Percentiles rank a stretch among this genome's conserved stretches.
Conservation (phyloP, 1,140 invertebrate genomes). For the Drosophila aff. region DNA sequence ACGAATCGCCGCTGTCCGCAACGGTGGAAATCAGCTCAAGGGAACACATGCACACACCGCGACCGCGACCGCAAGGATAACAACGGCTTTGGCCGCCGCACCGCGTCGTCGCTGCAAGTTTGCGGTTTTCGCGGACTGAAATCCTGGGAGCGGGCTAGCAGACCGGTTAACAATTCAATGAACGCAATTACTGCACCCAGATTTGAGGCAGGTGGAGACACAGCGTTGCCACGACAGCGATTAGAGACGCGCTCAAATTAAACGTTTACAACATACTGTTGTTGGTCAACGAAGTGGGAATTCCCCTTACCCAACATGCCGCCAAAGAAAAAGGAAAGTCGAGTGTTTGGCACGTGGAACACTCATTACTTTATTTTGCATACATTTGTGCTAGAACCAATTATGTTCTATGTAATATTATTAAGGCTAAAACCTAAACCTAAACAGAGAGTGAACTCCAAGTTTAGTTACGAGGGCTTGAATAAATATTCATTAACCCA, state of each 20-base stretch:
- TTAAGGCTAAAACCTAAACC: too few species aligned
- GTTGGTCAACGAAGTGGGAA: slow-evolving; percentile 39
- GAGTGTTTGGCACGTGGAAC: not conserved
- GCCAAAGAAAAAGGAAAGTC: slow-evolving; percentile 12
- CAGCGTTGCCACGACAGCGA: slow-evolving; percentile 75
- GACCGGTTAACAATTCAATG: slow-evolving; percentile 82
- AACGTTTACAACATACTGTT: slow-evolving; percentile 82
- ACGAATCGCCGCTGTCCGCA: slow-evolving; percentile 40
- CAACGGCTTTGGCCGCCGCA: slow-evolving; percentile 70
- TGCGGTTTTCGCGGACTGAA: slow-evolving; percentile 59
- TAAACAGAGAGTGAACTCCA: too few species aligned
- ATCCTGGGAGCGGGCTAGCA: slow-evolving; percentile 30
- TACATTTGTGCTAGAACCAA: not conserved
- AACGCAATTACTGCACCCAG: slow-evolving; percentile 73
- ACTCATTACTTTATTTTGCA: slow-evolving; percentile 2
- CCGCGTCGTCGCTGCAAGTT: slow-evolving; percentile 54
- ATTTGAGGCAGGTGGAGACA: slow-evolving; percentile 24
- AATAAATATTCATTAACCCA: too few species aligned
- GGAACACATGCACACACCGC: slow-evolving; percentile 38
- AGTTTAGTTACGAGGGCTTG: too few species aligned
- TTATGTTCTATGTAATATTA: too few species aligned
- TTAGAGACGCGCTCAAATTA: slow-evolving; percentile 78
- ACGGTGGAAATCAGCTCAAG: slow-evolving; percentile 69
- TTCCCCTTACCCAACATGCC: slow-evolving; percentile 2
- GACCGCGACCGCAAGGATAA: slow-evolving; percentile 70